phyloP scores from a whole-genome alignment of 2,797 vertebrate genomes.

The Taeniopygia guttata region DNA sequence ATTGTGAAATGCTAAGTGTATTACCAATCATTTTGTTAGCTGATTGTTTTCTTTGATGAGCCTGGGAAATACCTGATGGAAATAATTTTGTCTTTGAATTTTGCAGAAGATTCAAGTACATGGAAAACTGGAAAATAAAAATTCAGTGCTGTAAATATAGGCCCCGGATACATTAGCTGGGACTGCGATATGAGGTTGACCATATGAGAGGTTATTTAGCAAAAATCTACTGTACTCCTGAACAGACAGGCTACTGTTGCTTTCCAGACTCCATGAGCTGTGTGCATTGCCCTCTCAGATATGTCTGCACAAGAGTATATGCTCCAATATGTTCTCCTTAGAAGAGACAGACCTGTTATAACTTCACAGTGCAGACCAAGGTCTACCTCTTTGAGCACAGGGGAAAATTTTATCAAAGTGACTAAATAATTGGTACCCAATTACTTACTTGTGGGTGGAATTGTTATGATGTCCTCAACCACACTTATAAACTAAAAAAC shows the following conservation, averaged over 20 bases:
- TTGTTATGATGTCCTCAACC: not conserved
- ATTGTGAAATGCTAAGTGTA: not conserved
- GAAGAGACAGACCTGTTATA: not conserved
- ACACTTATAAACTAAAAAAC: not conserved
- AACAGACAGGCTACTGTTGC: not conserved
- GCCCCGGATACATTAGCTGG: fast-evolving
- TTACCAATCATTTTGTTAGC: not conserved
- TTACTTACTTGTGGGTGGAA: not conserved
- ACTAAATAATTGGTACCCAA: not conserved
- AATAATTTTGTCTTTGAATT: not conserved
- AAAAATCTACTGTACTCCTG: not conserved
- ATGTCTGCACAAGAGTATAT: not conserved
- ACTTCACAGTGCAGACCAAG: not conserved
- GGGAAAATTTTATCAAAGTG: not conserved
- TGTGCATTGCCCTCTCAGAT: not conserved
- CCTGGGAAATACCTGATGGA: not conserved
- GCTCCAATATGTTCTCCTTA: not conserved
- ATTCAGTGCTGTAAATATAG: not conserved
- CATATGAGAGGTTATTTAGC: not conserved
- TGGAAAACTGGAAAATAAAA: not conserved
- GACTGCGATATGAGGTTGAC: fast-evolving
- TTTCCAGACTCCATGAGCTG: not conserved
- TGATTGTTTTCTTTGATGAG: not conserved
- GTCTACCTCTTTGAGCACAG: not conserved
- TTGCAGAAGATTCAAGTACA: not conserved